Conservation (phyloP, 1,140 invertebrate genomes). For the Triops cancriformis region DNA sequence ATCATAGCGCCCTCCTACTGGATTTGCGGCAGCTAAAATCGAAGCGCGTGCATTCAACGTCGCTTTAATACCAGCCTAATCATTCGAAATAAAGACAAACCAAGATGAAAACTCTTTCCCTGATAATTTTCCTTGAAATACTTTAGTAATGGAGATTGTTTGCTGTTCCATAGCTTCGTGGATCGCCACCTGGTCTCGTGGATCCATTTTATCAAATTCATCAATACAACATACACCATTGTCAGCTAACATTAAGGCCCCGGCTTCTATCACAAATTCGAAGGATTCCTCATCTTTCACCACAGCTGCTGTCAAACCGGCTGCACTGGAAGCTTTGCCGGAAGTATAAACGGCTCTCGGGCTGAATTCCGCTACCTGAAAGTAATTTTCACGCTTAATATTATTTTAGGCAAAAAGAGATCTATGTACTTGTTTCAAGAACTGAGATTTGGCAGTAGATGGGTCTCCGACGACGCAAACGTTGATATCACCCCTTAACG, state of each 20-base stretch:
- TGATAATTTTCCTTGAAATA: slow-evolving; percentile 34
- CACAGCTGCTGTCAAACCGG: slow-evolving; percentile 95
- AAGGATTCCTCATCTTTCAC: slow-evolving; percentile 94
- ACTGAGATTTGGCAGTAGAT: slow-evolving; percentile 95
- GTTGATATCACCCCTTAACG: slow-evolving; percentile 91
- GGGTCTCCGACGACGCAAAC: slow-evolving; percentile 98
- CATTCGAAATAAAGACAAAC: slow-evolving; percentile 30
- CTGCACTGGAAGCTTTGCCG: slow-evolving; percentile 94
- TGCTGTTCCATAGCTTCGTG: slow-evolving; percentile 99
- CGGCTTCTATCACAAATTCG: slow-evolving; percentile 99
- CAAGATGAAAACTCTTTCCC: neutral
- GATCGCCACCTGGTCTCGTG: slow-evolving; percentile 93
- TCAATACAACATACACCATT: slow-evolving; percentile 99
- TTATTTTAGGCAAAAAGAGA: too few relatives aligned
- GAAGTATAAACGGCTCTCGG: slow-evolving; percentile 96
- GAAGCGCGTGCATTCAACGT: slow-evolving; percentile 96
- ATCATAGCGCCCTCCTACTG: slow-evolving; percentile 91
- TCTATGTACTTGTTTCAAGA: slow-evolving; percentile 79
- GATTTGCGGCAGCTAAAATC: slow-evolving; percentile 96
- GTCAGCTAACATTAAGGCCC: slow-evolving; percentile 97
- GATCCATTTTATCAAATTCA: slow-evolving; percentile 99
- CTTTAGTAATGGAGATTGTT: slow-evolving; percentile 96
- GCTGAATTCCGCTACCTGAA: slow-evolving; percentile 80
- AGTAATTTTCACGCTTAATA: too few relatives aligned
- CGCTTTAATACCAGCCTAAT: slow-evolving; percentile 85